phyloP scores from a whole-genome alignment of 2,797 vertebrate species.

The Brachymystax lenok region DNA sequence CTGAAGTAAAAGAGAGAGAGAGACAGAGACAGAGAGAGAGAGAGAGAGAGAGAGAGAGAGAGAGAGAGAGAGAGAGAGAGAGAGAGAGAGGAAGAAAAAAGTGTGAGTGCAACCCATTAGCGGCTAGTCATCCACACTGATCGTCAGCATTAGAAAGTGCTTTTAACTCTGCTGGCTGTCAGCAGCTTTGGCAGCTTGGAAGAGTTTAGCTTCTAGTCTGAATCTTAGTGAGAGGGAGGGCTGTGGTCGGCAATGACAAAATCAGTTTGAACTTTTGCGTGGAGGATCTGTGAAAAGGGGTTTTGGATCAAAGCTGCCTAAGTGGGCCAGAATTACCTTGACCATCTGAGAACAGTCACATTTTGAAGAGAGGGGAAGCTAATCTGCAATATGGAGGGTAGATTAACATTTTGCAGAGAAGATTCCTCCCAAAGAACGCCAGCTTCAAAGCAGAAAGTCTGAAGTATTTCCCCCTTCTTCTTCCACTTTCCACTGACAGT shows the following conservation, averaged over 20 bases:
- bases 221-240: conserved; percentile 55
- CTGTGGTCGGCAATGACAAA: conserved; percentile 70
- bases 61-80: conserved; percentile 10
- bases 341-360: conserved; percentile 75
- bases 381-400: conserved; percentile 73
- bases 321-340: conserved; percentile 81
- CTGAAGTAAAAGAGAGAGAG: conserved; percentile 13
- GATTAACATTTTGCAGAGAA: conserved; percentile 73
- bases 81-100: conserved; percentile 33
- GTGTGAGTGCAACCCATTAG: conserved; percentile 67
- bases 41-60: too few relatives aligned
- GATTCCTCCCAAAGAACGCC: conserved; percentile 68
- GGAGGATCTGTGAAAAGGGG: conserved; percentile 70
- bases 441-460: conserved; percentile 71
- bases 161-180: conserved; percentile 76
- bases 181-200: conserved; percentile 69
- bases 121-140: conserved; percentile 69
- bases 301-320: conserved; percentile 76
- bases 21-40: too few relatives aligned
- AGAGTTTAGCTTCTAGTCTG: conserved; percentile 64
- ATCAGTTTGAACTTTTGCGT: conserved; percentile 68
- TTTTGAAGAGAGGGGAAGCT: conserved; percentile 61
- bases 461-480: conserved; percentile 53
- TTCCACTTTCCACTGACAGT: conserved; percentile 47
- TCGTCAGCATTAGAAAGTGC: conserved; percentile 72